Evolutionary conservation across 2,797 vertebrate genomes (phyloP).

Genomic region (Brotula barbata): DNA sequence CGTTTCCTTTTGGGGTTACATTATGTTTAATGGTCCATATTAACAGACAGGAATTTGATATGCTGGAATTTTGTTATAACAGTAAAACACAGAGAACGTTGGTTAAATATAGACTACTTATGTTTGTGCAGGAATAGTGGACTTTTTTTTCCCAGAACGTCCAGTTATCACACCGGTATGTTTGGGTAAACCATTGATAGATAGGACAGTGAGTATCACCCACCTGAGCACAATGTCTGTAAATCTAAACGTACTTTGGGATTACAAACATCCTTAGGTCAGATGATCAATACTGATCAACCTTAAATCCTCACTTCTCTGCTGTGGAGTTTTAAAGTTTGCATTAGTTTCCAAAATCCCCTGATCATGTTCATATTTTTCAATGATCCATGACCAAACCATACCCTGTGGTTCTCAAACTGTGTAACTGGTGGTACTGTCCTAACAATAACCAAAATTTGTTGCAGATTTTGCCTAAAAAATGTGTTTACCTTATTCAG

Average conservation of each 20-base stretch:
- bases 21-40: not conserved
- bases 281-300: not conserved
- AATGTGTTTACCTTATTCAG: no score
- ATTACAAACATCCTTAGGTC: slow-evolving; percentile 16
- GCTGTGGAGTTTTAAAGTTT: no score
- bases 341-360: no score
- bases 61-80: not conserved
- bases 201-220: no score
- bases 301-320: slow-evolving; percentile 9
- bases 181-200: not conserved
- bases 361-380: not conserved
- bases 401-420: not conserved
- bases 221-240: no score
- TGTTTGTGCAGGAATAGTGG: not conserved
- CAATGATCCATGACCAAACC: not conserved
- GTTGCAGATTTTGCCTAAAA: no score
- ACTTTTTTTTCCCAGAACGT: slow-evolving; percentile 18
- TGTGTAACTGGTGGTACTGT: no score
- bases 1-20: not conserved
- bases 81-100: not conserved
- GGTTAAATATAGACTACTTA: not conserved
- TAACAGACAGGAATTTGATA: not conserved
- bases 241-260: no score
- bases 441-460: no score
- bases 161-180: slow-evolving; percentile 18